Base-by-base conservation (phyloP, 2,888 invertebrate species). In the Nephrotoma flavescens region DNA sequence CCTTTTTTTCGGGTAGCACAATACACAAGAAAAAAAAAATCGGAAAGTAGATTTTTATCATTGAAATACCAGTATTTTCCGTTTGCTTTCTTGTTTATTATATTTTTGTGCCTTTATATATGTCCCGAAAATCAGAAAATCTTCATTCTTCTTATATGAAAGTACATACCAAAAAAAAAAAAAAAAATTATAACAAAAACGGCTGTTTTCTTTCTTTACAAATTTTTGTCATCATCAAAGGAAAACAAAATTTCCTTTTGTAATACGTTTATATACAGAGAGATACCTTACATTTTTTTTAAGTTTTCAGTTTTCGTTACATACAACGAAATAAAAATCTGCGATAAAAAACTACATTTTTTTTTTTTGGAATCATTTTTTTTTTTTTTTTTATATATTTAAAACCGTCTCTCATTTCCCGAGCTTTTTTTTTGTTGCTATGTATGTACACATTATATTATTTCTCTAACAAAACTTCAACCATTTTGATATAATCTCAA, bases 221-320 rank as follows among this genome's bases (percentile, higher is more conserved):
- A 57, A 84, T 85, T 85, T 85, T 85, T 85, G 85, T 85, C 85
- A 85, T 85, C 19, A 85, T 44, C 85, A 85, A 85, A 85, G 85
- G 85, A 85, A 85, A 44, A 85, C 42, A 85, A 85, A 42, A 85
- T 84, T 84, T 84, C 42, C 84, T 84, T 84, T 84, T 84, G 84
- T 84, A 84, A 42, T 84, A 84, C 71, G 71, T 71, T 71, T 71
- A 71, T 31, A 71, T 71, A 31, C 71, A 71, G 71, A 71, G 71
- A 71, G 71, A 71, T 71, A 71, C 71, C 71, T 71, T 71, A 71
- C 31, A 31, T 71, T 71, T 44, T 44, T 44, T 52, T 71, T 71
- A 71, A 71, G 71, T 71, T 71, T 71, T 71, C 15, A 5, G n/a
- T 57, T 57, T 57, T 57, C 71, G 71, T 71, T 71, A 71, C 71